Evolutionary conservation across 2,888 invertebrate species (phyloP).

Genomic region (Tortricodes alternella): DNA sequence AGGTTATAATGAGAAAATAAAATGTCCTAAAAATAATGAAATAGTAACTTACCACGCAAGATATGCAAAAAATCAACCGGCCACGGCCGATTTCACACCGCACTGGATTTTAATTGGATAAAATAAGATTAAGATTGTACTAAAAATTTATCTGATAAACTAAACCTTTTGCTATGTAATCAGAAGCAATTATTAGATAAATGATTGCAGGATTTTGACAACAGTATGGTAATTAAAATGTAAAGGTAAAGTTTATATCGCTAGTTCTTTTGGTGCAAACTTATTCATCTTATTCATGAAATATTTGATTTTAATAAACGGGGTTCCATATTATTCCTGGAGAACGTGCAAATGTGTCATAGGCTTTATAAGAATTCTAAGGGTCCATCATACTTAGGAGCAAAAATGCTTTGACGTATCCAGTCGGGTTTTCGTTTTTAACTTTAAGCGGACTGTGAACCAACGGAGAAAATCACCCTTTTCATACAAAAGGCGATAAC

Average conservation of each 20-base stretch:
- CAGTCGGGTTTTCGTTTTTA: no score
- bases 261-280: no score
- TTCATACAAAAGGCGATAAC: no score
- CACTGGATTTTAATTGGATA: slow-evolving; percentile 52
- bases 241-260: not conserved
- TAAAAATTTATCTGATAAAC: slow-evolving; percentile 40
- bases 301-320: no score
- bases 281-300: no score
- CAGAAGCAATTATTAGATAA: slow-evolving; percentile 33
- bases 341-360: no score
- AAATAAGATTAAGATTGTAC: slow-evolving; percentile 50
- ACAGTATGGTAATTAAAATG: not conserved
- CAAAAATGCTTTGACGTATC: no score
- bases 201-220: slow-evolving; percentile 9
- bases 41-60: slow-evolving; percentile 47
- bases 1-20: not conserved
- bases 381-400: no score
- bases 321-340: no score
- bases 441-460: no score
- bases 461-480: no score
- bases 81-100: slow-evolving; percentile 51
- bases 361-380: no score
- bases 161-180: slow-evolving; percentile 40
- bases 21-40: not conserved
- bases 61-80: slow-evolving; percentile 46